phyloP scores from a whole-genome alignment of 2,113 vertebrate genomes.

The Cyanoderma ruficeps region DNA sequence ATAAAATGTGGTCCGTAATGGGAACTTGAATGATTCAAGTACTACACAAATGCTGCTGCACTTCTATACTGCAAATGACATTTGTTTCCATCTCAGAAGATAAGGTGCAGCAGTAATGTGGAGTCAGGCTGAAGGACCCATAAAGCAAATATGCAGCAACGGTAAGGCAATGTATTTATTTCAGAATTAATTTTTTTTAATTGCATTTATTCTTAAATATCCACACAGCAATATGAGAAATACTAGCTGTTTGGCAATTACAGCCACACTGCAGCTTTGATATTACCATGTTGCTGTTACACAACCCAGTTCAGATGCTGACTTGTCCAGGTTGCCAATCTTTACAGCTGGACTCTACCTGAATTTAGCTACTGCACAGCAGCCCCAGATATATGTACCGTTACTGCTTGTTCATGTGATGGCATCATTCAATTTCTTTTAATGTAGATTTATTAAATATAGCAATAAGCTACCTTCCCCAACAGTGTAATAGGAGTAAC shows the following conservation, averaged over 20 bases:
- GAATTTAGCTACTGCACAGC: not conserved
- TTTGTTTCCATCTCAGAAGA: not conserved
- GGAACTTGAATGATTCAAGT: not conserved
- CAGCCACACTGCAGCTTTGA: not conserved
- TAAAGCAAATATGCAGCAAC: not conserved
- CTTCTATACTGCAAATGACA: not conserved
- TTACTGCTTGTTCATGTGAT: not conserved
- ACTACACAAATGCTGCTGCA: not conserved
- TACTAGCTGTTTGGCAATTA: not conserved
- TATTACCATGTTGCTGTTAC: not conserved
- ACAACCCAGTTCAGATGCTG: not conserved
- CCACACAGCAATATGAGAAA: not conserved
- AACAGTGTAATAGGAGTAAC: not conserved
- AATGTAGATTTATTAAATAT: not conserved
- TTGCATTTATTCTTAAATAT: not conserved
- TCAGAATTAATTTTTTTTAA: not conserved
- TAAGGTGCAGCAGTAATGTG: not conserved
- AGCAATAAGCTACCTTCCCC: not conserved
- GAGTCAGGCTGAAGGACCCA: not conserved
- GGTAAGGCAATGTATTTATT: not conserved
- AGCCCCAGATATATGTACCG: not conserved
- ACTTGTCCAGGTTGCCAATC: not conserved
- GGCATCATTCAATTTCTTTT: not conserved
- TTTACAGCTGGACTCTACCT: not conserved
- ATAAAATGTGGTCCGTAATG: not conserved